Evolutionary conservation across 1,140 invertebrate genomes (phyloP).

Genomic region (Polyergus mexicanus): DNA sequence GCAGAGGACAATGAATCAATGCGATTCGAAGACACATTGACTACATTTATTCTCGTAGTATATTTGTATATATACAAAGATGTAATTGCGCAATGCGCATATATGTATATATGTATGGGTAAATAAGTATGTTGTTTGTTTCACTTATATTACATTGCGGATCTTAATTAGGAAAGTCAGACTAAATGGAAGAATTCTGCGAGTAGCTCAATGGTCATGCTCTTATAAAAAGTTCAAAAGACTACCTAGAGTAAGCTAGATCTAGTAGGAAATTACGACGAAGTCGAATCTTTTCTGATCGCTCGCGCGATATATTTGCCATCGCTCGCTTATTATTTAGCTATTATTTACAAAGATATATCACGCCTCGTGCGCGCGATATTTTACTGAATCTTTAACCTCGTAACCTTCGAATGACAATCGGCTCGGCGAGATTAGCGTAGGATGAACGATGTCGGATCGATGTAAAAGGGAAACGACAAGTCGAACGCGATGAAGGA

Average conservation of each 20-base stretch:
- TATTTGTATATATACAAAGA: constrained; percentile 60
- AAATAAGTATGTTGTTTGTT: constrained; percentile 23
- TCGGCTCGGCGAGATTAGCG: background rate
- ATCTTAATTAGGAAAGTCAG: constrained; percentile 31
- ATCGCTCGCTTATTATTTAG: constrained; percentile 2
- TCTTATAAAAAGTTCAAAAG: constrained; percentile 66
- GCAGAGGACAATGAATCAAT: background rate
- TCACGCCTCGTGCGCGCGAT: background rate
- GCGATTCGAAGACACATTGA: constrained; percentile 52
- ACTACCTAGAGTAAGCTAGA: constrained; percentile 39
- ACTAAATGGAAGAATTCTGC: constrained; percentile 57
- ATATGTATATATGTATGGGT: constrained; percentile 2
- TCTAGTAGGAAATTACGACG: constrained; percentile 51
- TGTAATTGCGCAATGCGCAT: constrained; percentile 17
- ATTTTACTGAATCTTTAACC: background rate
- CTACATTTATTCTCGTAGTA: constrained; percentile 60
- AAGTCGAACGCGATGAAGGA: background rate
- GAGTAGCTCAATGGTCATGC: constrained; percentile 48
- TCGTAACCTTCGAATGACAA: constrained; percentile 2
- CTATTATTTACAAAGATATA: constrained; percentile 50
- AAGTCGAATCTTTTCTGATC: constrained; percentile 8
- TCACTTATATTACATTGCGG: constrained; percentile 51
- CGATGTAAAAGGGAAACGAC: constrained; percentile 1
- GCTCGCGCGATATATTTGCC: background rate
- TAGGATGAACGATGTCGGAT: background rate